Evolutionary conservation across 2,797 vertebrate species (phyloP), one percentile per base, ranked within the genome.

Genomic region (Hoplostethus mediterraneus): DNA sequence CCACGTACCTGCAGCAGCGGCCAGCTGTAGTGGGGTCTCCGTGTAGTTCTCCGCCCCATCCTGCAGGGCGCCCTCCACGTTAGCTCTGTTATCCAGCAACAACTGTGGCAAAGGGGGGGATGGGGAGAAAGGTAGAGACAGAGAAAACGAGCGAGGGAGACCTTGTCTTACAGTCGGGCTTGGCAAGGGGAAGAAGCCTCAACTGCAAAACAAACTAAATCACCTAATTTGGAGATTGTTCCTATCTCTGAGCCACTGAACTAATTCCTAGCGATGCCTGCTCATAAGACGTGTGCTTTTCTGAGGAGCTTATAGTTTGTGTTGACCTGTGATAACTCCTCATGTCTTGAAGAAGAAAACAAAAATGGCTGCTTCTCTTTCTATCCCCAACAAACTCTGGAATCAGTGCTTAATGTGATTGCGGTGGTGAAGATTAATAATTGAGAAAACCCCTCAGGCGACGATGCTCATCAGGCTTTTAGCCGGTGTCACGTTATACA

Each of bases 1-100:
- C 63, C 2, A 30, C 17, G 77, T 82, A 96, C 95, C 95, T 93
- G 95, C 95, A 6, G 95, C 94, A 1, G 95, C 90, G 3, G 95
- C 95, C 57, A 96, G 88, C 79, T 96, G 95, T 1, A 96, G 94
- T 0, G 95, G 95, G 0, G 95, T 95, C 88, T 96, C 95, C 0
- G 94, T 89, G 89, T 95, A 95, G 87, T 95, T 95, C 87, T 95
- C 93, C 0, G 87, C 84, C 70, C 91, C 92, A 61, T 95, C 94
- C 89, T 94, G 92, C 89, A 94, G 82, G 70, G 93, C 92, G 6
- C 95, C 95, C 81, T 96, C 95, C 81, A 94, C 92, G 3, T 92
- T 92, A 10, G 93, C 94, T 80, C 88, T 86, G 13, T 95, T 94
- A 67, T 96, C 95, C 89, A 95, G 86, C 80, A 96, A 60, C 85